phyloP scores from a whole-genome alignment of 2,113 vertebrate species.

The Clarias macrocephalus region DNA sequence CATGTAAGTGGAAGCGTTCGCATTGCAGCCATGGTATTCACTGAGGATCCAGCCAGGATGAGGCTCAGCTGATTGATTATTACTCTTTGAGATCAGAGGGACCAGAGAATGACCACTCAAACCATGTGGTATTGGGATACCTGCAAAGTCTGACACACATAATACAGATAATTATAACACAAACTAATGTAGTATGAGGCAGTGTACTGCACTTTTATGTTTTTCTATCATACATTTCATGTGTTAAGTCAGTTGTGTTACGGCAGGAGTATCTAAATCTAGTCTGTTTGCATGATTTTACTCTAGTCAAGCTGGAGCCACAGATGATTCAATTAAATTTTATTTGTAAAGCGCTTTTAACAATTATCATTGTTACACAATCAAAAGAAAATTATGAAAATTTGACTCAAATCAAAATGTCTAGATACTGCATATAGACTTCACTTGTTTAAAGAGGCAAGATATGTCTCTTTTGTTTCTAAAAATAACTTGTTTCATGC shows the following conservation, averaged over 20 bases:
- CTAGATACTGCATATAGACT: too few species aligned
- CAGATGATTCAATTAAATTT: too few species aligned
- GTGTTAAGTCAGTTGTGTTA: not conserved
- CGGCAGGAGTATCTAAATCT: not conserved
- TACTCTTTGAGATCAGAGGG: constrained; percentile 65
- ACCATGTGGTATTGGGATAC: constrained; percentile 68
- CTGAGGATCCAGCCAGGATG: constrained; percentile 85
- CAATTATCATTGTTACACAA: too few species aligned
- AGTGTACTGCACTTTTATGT: not conserved
- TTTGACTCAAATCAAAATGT: too few species aligned
- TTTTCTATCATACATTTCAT: not conserved
- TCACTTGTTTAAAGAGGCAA: not conserved
- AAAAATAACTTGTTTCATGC: not conserved
- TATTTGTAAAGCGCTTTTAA: too few species aligned
- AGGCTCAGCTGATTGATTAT: not conserved
- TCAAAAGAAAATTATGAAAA: too few species aligned
- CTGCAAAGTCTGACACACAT: constrained; percentile 77
- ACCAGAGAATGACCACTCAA: constrained; percentile 87
- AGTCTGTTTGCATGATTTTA: not conserved
- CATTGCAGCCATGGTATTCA: constrained; percentile 93
- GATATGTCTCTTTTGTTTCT: not conserved
- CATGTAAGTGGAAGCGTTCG: constrained; percentile 93
- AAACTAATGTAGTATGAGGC: not conserved
- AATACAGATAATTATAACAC: not conserved
- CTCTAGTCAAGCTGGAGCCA: not conserved